These are phyloP conservation scores for Phalanger gymnotis DNA, from an alignment of 2,797 vertebrate genomes.

Conservation along the genomic window DNA sequence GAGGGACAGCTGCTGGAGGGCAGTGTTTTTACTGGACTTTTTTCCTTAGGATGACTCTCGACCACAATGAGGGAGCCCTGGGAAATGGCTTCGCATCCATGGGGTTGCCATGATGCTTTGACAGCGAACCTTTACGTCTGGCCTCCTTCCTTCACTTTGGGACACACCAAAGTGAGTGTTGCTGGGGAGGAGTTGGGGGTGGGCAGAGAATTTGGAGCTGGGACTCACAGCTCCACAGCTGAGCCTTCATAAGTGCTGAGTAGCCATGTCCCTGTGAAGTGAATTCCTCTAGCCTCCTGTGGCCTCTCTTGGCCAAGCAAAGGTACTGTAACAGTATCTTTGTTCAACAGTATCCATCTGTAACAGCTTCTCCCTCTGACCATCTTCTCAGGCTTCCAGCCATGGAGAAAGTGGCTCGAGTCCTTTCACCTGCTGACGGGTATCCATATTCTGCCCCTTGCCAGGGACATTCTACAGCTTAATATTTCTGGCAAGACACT, in stretches of 20 bases:
- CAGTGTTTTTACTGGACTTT: neutral
- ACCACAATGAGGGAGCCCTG: neutral
- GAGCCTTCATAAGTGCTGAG: neutral
- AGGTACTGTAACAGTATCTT: too few relatives aligned
- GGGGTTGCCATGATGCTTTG: neutral
- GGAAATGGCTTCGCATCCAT: neutral
- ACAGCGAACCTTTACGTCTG: neutral
- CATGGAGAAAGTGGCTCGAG: neutral
- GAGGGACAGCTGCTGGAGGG: neutral
- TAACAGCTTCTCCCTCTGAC: neutral
- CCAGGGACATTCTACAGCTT: conserved; percentile 43
- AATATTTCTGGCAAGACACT: conserved; percentile 53
- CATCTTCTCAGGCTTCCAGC: neutral
- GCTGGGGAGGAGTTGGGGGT: neutral
- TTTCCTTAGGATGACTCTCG: neutral
- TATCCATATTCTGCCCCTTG: neutral
- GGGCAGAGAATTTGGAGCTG: neutral
- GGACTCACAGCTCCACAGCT: neutral
- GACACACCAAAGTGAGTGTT: neutral
- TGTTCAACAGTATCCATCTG: too few relatives aligned
- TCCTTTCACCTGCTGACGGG: neutral
- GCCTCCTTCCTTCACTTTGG: neutral
- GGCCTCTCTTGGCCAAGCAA: neutral
- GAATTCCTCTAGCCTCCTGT: neutral
- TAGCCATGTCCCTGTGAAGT: neutral